A percentile compares a stretch with the other conserved stretches of the same genome.
Conservation (phyloP, 1,140 invertebrate genomes). For the silkworm (Bombyx mori) region DNA sequence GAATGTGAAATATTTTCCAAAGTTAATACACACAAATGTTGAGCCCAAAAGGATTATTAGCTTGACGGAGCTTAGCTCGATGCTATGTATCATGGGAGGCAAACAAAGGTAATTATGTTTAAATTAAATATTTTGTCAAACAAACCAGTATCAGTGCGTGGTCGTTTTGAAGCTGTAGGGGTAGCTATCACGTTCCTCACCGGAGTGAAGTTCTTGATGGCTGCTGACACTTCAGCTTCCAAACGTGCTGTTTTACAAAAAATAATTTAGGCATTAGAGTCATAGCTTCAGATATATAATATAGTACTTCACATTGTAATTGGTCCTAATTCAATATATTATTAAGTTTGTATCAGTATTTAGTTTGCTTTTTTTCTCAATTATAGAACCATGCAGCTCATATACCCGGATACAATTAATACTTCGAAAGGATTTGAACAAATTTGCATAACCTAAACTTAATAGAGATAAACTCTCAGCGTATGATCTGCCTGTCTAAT, state of each 20-base stretch:
- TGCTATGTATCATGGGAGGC: background rate
- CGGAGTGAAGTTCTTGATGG: constrained; percentile 33
- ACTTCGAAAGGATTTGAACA: too few species aligned
- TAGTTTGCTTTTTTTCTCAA: too few species aligned
- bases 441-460: too few species aligned
- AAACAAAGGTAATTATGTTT: background rate
- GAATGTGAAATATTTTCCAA: background rate
- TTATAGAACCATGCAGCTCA: too few species aligned
- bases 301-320: too few species aligned
- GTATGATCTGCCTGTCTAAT: too few species aligned
- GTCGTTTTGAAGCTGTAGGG: constrained; percentile 33
- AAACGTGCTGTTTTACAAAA: constrained; percentile 35
- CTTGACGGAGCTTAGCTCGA: background rate
- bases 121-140: background rate
- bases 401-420: too few species aligned
- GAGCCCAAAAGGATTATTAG: background rate
- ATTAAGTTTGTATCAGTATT: too few species aligned
- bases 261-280: background rate
- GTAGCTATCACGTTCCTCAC: constrained; percentile 35
- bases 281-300: too few species aligned
- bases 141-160: constrained; percentile 50
- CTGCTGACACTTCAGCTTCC: constrained; percentile 48
- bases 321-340: too few species aligned
- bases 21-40: background rate
- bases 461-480: too few species aligned